Percentiles rank a stretch among this genome's conserved stretches.
These are phyloP conservation scores for Plagodis pulveraria DNA, from an alignment of 2,888 invertebrate genomes.

Conservation along the genomic window DNA sequence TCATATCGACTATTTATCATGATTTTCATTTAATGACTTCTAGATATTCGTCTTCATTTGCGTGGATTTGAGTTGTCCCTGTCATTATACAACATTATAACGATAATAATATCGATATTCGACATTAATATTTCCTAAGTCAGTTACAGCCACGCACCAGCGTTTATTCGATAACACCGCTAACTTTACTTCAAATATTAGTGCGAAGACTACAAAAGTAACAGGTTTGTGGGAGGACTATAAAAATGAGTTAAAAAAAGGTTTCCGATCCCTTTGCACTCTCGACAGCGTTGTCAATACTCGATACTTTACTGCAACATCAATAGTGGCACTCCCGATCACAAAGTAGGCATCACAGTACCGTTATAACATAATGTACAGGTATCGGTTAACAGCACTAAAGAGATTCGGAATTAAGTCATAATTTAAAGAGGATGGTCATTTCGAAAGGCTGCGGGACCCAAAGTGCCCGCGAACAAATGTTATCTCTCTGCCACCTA, in stretches of 20 bases:
- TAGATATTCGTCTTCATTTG: slow-evolving; percentile 60
- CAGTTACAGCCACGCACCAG: not conserved
- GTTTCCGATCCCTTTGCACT: slow-evolving; percentile 15
- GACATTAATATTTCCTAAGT: not conserved
- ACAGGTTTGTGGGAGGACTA: slow-evolving; percentile 17
- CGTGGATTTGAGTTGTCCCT: slow-evolving; percentile 59
- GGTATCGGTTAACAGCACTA: slow-evolving; percentile 66
- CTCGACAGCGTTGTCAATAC: slow-evolving; percentile 29
- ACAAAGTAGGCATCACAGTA: slow-evolving; percentile 59
- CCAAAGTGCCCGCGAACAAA: slow-evolving; percentile 58
- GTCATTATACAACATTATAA: too few relatives aligned
- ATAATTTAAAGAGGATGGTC: slow-evolving; percentile 75
- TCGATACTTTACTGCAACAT: slow-evolving; percentile 31
- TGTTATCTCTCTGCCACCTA: slow-evolving; percentile 76
- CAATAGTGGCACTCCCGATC: slow-evolving; percentile 49
- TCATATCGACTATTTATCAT: slow-evolving; percentile 70
- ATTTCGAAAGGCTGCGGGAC: slow-evolving; percentile 67
- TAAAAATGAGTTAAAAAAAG: slow-evolving; percentile 16
- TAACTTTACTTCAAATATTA: slow-evolving; percentile 19
- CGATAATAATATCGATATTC: too few relatives aligned
- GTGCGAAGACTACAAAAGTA: too few relatives aligned
- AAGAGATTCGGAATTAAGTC: slow-evolving; percentile 77
- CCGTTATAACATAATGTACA: slow-evolving; percentile 56
- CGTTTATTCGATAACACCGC: slow-evolving; percentile 11
- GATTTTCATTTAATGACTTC: slow-evolving; percentile 71